phyloP scores from a whole-genome alignment of 2,888 invertebrate species.

The Pantelozetes paolii region DNA sequence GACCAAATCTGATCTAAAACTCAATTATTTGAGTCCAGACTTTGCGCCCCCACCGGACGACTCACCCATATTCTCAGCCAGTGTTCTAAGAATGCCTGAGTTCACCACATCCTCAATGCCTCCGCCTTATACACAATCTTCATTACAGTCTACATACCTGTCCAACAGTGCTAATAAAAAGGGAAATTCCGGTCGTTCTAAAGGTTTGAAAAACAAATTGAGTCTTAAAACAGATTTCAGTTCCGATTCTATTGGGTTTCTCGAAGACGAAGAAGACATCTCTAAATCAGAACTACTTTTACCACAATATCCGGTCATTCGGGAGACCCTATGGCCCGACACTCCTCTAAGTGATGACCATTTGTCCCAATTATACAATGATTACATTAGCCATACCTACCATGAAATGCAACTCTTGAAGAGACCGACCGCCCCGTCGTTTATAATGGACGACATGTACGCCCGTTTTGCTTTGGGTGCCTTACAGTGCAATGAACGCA shows the following conservation, averaged over 20 bases:
- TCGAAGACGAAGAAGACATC: background rate
- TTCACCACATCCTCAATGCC: background rate
- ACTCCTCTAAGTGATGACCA: background rate
- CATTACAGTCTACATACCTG: background rate
- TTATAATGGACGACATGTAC: slow-evolving; percentile 34
- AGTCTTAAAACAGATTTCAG: background rate
- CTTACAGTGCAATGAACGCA: slow-evolving; percentile 12
- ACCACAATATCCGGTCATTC: slow-evolving; percentile 18
- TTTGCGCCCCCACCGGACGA: slow-evolving; percentile 9
- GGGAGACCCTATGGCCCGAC: slow-evolving; percentile 11
- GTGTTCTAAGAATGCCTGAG: slow-evolving; percentile 12
- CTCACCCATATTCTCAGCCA: slow-evolving; percentile 2
- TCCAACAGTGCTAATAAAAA: background rate
- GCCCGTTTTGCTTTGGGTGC: slow-evolving; percentile 17
- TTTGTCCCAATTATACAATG: background rate
- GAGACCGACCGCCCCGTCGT: background rate
- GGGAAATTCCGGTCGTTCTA: background rate
- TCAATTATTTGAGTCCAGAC: slow-evolving; percentile 2
- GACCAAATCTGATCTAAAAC: slow-evolving; percentile 5
- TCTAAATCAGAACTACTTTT: background rate
- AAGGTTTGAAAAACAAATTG: background rate
- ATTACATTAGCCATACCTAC: background rate
- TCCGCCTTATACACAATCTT: background rate
- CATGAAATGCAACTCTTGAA: background rate
- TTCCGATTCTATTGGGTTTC: background rate